Evolutionary conservation across 2,888 invertebrate species (phyloP), one percentile per base, ranked within the genome.

Genomic region (Hirtodrosophila trivittata): DNA sequence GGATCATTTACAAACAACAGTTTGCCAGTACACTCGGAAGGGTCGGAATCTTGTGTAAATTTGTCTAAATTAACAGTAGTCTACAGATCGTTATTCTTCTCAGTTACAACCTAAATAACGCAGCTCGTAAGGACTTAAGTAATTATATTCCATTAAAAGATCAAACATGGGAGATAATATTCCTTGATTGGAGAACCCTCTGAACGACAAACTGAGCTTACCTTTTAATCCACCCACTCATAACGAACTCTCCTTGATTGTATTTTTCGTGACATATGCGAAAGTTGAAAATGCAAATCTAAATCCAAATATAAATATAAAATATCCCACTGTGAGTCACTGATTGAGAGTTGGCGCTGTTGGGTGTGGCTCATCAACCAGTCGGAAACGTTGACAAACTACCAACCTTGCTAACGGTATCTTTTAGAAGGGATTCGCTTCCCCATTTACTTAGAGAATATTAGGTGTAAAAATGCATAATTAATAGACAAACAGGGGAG

Each of bases 241-340:
- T n/a, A n/a, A n/a, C n/a, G 18, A 45, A 51, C 7, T 28, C n/a
- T 12, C 21, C 25, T 39, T 45, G 57, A 67, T 71, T 56, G 9
- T 37, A 58, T 59, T 76, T 87, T 72, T 75, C 42, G 63, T 74
- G 84, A 81, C 90, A 89, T 89, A 87, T 90, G 89, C 47, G 83
- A 81, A 74, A 70, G 18, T 87, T 86, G 84, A 81, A 88, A 85
- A 89, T 89, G 89, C 87, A 89, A 89, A 89, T 89, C 67, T n/a
- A 63, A 69, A 74, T 68, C 80, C 81, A 88, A 90, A 89, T 78
- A 87, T 76, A 76, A 82, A 88, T 87, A 89, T 86, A 71, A 78
- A 80, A 81, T 85, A 83, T 83, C 66, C 71, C 77, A 70, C 67
- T 63, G 55, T 33, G 50, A 57, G 47, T 38, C 54, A 59, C 66